Percentiles rank a stretch among this genome's conserved stretches.
Evolutionary conservation across 2,797 vertebrate species (phyloP).

Genomic region (Loris lydekkerianus): DNA sequence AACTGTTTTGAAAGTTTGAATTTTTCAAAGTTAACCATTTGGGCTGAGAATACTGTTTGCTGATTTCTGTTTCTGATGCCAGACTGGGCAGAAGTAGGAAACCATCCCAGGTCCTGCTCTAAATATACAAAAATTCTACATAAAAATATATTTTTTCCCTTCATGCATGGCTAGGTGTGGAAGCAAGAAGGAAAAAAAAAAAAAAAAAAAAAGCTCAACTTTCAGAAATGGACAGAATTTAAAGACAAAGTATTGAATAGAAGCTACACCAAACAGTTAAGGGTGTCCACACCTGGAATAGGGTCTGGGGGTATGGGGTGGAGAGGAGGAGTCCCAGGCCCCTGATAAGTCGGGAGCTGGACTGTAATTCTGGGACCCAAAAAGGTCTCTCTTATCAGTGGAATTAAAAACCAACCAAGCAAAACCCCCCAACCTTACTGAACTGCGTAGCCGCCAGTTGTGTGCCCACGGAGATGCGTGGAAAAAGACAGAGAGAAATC

Average conservation of each 20-base stretch:
- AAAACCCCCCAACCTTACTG: background rate
- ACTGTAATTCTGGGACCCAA: background rate
- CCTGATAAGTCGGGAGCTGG: background rate
- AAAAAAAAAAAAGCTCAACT: background rate
- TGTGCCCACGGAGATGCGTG: background rate
- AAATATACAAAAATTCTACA: constrained; percentile 1
- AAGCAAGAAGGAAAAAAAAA: background rate
- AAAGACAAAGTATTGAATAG: background rate
- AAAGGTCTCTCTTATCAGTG: background rate
- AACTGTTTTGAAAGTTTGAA: background rate
- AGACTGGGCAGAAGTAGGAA: background rate
- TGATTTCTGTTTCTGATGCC: background rate
- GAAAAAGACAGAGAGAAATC: constrained; percentile 5
- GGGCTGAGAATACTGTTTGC: background rate
- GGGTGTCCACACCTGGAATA: background rate
- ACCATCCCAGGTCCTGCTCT: background rate
- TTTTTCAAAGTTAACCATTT: constrained; percentile 17
- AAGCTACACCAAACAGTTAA: background rate
- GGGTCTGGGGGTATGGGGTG: background rate
- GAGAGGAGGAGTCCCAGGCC: background rate
- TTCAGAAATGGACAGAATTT: constrained; percentile 33
- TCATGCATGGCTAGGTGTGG: background rate
- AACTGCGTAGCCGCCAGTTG: background rate
- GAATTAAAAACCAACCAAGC: background rate
- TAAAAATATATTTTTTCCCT: background rate